A percentile compares a stretch with the other conserved stretches of the same genome.
phyloP scores from a whole-genome alignment of 2,797 vertebrate genomes.

The Darevskia nairensis region DNA sequence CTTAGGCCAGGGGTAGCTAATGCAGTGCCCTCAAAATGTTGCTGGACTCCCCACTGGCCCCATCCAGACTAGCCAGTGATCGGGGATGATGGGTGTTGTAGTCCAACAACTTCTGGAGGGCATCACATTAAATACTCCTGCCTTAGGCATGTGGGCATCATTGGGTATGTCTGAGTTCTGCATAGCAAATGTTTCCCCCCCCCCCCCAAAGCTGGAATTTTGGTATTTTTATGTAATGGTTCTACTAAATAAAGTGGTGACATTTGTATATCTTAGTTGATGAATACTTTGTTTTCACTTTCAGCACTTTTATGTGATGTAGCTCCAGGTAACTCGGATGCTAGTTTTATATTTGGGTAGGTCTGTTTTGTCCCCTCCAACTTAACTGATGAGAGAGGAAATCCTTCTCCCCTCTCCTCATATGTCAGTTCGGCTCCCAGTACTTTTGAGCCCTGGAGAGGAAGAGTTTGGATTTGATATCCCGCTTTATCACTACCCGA shows the following conservation, averaged over 20 bases:
- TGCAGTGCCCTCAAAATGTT: no score
- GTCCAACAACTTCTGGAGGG: no score
- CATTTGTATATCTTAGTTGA: background rate
- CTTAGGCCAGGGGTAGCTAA: no score
- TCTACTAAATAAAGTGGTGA: constrained; percentile 20
- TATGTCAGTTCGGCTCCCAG: background rate
- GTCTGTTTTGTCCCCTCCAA: background rate
- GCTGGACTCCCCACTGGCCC: no score
- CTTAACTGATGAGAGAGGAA: background rate
- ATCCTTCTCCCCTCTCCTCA: background rate
- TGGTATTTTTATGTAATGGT: background rate
- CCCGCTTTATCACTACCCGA: no score
- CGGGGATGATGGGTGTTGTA: no score
- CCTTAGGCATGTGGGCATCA: no score
- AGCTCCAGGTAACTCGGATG: background rate
- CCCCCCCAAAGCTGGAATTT: background rate
- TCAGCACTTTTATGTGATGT: background rate
- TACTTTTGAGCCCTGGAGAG: no score
- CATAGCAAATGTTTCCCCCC: background rate
- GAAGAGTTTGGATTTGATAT: no score
- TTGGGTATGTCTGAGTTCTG: background rate
- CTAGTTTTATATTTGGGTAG: background rate
- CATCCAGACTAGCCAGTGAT: no score
- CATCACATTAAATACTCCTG: no score
- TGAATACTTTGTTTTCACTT: background rate